phyloP scores from a whole-genome alignment of 2,113 vertebrate genomes.

The Rhea americana region DNA sequence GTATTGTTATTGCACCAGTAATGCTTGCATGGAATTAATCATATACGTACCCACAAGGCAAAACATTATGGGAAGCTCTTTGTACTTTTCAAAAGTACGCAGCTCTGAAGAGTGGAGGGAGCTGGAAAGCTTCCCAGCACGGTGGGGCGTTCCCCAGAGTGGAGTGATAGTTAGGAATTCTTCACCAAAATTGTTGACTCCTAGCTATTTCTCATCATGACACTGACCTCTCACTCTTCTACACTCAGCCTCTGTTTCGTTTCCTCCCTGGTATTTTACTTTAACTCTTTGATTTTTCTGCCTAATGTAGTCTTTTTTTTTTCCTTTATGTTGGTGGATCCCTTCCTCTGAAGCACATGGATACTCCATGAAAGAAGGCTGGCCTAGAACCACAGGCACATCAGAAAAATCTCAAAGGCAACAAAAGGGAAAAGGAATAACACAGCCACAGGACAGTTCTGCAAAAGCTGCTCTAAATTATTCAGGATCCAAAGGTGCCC shows the following conservation, averaged over 20 bases:
- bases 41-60: conserved; percentile 65
- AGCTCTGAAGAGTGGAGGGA: conserved; percentile 42
- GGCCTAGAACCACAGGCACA: rapidly evolving
- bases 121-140: conserved; percentile 49
- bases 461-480: background rate
- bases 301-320: background rate
- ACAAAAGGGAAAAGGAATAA: background rate
- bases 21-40: conserved; percentile 70
- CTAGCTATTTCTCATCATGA: conserved; percentile 30
- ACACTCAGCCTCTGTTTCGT: background rate
- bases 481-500: background rate
- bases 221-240: conserved; percentile 13
- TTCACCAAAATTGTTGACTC: background rate
- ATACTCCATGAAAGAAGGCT: rapidly evolving
- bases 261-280: background rate
- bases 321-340: background rate
- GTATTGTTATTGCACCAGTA: conserved; percentile 68
- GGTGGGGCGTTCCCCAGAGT: conserved; percentile 24
- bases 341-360: background rate
- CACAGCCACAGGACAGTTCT: background rate
- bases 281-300: background rate
- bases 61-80: conserved; percentile 56
- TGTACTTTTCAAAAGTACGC: conserved; percentile 47
- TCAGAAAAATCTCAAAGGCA: background rate
- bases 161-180: background rate